Evolutionary conservation across 2,113 vertebrate genomes (phyloP), one percentile per base, ranked within the genome.

Genomic region (Morone saxatilis): DNA sequence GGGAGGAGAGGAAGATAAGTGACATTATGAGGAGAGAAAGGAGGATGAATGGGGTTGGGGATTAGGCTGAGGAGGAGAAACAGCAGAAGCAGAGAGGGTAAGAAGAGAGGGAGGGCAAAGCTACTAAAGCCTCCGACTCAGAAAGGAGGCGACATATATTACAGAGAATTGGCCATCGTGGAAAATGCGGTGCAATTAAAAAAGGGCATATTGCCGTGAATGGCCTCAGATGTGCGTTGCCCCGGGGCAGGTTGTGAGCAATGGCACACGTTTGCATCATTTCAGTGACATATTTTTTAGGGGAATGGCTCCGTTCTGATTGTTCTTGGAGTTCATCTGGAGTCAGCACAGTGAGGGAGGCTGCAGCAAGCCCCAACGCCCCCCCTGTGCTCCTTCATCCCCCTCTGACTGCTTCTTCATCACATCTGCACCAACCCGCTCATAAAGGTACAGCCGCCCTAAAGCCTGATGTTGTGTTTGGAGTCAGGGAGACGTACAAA

Each of bases 131-230:
- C 48, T 63, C 59, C 10, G 1, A 13, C 20, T 76, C 81, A 48
- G 67, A 70, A 19, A 59, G 25, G 51, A 80, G 47, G 41, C 47
- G 19, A 41, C 19, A 80, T 76, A 22, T 61, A 79, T 83, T 78
- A 85, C 0, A 61, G 68, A 70, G 73, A 86, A 89, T 59, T 72
- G 78, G 63, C 85, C 81, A 80, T 86, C 12, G 67, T 56, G 62
- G 54, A 76, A 78, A 83, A 86, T 65, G 61, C 40, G 5, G 68
- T 6, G 57, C 71, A 79, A 86, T 89, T 87, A 87, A 76, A 83
- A 68, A 81, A 62, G 56, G 54, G 47, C 81, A 69, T 20, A 50
- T 72, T 84, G 60, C 53, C 43, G 16, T 5, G 65, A 75, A 61
- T 14, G 38, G 17, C 45, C 8, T 10, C 45, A 36, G 31, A 68